Evolutionary conservation across 35 echinoderm and acorn worm species (phyloP).

Genomic region (Ophioderma brevispina): DNA sequence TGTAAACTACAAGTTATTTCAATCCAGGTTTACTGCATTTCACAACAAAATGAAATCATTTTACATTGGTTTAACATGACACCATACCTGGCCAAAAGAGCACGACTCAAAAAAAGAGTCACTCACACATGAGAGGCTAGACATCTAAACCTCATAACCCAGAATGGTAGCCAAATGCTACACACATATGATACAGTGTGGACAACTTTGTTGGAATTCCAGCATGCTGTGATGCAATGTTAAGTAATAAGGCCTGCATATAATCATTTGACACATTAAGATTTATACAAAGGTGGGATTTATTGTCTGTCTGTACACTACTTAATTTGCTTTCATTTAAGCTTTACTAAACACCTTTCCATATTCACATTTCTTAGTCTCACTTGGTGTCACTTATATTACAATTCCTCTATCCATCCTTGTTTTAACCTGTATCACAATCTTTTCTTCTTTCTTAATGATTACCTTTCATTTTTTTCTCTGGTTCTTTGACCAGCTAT

Average conservation of each 20-base stretch:
- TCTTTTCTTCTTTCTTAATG: background rate
- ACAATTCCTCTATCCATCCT: background rate
- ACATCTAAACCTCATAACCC: too few relatives aligned
- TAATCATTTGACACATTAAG: too few relatives aligned
- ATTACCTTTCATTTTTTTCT: background rate
- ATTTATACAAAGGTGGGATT: background rate
- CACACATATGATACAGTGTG: too few relatives aligned
- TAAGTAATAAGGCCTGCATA: too few relatives aligned
- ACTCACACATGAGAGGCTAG: background rate
- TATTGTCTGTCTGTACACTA: background rate
- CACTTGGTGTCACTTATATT: background rate
- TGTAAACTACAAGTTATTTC: too few relatives aligned
- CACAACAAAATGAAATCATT: too few relatives aligned
- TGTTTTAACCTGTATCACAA: background rate
- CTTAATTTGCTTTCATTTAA: background rate
- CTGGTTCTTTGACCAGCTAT: background rate
- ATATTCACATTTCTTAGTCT: background rate
- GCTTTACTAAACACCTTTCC: background rate
- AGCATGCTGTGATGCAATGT: too few relatives aligned
- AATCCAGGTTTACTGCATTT: too few relatives aligned
- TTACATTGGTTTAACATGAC: too few relatives aligned
- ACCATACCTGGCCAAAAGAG: background rate
- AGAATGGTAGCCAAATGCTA: too few relatives aligned
- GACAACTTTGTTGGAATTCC: too few relatives aligned
- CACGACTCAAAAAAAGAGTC: conserved; percentile 4